A percentile compares a stretch with the other conserved stretches of the same genome.
These are phyloP conservation scores for Tricholaema leucomelas DNA, from an alignment of 2,113 vertebrate species.

Conservation along the genomic window DNA sequence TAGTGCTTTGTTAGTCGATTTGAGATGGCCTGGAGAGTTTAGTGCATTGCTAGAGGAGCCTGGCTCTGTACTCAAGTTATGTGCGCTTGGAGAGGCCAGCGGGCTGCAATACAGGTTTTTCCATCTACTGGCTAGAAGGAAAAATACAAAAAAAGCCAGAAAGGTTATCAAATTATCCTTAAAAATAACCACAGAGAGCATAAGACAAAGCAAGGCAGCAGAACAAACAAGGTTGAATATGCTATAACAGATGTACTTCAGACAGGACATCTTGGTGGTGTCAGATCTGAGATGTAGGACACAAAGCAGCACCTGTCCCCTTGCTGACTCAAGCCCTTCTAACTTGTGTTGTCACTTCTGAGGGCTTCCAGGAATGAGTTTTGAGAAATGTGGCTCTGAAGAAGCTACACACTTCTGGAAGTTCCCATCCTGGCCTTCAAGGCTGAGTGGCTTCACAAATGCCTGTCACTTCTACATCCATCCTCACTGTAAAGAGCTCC, in stretches of 20 bases:
- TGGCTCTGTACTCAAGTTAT: conserved; percentile 77
- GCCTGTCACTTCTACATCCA: neutral
- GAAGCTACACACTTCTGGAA: neutral
- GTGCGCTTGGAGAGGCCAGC: conserved; percentile 68
- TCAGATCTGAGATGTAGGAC: accelerated
- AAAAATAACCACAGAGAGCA: neutral
- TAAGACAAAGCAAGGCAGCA: neutral
- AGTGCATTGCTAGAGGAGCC: conserved; percentile 82
- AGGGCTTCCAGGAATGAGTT: neutral
- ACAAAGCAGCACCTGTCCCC: neutral
- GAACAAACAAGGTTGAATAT: neutral
- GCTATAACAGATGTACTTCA: neutral
- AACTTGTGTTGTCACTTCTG: neutral
- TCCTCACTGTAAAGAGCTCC: neutral
- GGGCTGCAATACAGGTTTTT: conserved; percentile 92
- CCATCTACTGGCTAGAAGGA: conserved; percentile 86
- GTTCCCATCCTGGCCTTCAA: neutral
- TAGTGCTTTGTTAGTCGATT: conserved; percentile 97
- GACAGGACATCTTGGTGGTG: neutral
- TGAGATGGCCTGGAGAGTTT: conserved; percentile 92
- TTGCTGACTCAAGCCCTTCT: neutral
- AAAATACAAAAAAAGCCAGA: conserved; percentile 66
- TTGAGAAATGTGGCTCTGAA: neutral
- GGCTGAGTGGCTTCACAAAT: neutral
- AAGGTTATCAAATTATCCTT: conserved; percentile 5